phyloP scores from a whole-genome alignment of 2,888 invertebrate genomes.

The Asteroscopus sphinx region DNA sequence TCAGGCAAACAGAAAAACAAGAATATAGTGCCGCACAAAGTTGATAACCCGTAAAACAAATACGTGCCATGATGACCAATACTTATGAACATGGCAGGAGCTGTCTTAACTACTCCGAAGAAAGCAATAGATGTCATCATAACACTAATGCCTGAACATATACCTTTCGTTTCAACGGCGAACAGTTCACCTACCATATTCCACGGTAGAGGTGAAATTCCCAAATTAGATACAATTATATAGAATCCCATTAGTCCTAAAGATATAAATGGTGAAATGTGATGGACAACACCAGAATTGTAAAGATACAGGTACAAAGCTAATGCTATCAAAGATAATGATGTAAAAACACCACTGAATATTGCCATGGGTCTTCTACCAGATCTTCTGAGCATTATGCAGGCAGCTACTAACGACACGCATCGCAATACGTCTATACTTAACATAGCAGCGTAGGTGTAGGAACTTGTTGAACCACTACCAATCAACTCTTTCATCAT shows the following conservation, averaged over 20 bases:
- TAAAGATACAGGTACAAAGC: conserved; percentile 85
- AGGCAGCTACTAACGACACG: conserved; percentile 90
- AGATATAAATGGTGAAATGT: conserved; percentile 77
- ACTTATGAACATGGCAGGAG: conserved; percentile 89
- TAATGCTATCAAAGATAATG: conserved; percentile 88
- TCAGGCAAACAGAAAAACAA: conserved; percentile 91
- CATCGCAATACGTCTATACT: conserved; percentile 91
- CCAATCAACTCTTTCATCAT: conserved; percentile 91
- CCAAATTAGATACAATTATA: conserved; percentile 90
- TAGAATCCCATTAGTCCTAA: conserved; percentile 89
- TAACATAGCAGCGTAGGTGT: conserved; percentile 91
- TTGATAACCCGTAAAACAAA: conserved; percentile 90
- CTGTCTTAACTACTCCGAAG: conserved; percentile 92
- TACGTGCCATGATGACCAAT: conserved; percentile 91
- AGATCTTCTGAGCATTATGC: conserved; percentile 89
- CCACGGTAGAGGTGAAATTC: conserved; percentile 92
- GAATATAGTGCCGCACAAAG: conserved; percentile 90
- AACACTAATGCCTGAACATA: conserved; percentile 92
- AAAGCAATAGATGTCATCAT: conserved; percentile 92
- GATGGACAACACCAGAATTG: conserved; percentile 64
- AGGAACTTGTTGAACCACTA: conserved; percentile 74
- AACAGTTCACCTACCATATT: conserved; percentile 94
- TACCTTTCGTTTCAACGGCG: conserved; percentile 90
- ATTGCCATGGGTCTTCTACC: conserved; percentile 91
- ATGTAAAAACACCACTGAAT: conserved; percentile 91